These are phyloP conservation scores for Brienomyrus longianalis DNA, from an alignment of 2,113 vertebrate species.

Conservation along the genomic window DNA sequence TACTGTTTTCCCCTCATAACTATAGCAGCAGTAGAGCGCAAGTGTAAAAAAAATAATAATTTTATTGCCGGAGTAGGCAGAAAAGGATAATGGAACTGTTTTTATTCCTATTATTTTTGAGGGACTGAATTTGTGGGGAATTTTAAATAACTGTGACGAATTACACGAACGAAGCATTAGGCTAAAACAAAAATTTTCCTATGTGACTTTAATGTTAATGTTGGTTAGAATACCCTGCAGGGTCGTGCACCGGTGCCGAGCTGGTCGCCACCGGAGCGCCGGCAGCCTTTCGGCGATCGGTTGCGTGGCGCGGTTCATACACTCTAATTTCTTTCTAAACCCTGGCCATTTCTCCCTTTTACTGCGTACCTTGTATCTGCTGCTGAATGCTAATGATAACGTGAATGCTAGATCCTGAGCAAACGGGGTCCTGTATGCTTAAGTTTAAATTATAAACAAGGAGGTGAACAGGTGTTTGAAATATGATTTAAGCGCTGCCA, in stretches of 20 bases:
- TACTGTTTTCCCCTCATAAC: neutral
- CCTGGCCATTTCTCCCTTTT: neutral
- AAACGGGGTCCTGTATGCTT: neutral
- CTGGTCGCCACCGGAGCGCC: neutral
- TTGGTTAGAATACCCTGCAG: neutral
- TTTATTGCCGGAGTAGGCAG: neutral
- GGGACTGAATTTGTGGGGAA: conserved; percentile 27
- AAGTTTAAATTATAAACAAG: neutral
- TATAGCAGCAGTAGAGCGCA: neutral
- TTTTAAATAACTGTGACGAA: conserved; percentile 35
- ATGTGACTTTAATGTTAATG: neutral
- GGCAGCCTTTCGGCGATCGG: neutral
- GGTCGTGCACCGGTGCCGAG: neutral
- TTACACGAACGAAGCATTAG: conserved; percentile 19
- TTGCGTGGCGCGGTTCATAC: neutral
- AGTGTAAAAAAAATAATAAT: neutral
- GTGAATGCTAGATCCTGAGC: neutral
- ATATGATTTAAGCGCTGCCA: neutral
- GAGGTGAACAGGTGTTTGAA: neutral
- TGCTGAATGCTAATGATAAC: neutral
- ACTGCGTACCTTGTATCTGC: neutral
- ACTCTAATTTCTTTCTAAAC: neutral
- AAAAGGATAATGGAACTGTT: conserved; percentile 8
- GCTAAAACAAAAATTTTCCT: neutral
- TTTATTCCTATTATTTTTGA: conserved; percentile 22